phyloP scores from a whole-genome alignment of 2,797 vertebrate species.

The Sebastes reedi region DNA sequence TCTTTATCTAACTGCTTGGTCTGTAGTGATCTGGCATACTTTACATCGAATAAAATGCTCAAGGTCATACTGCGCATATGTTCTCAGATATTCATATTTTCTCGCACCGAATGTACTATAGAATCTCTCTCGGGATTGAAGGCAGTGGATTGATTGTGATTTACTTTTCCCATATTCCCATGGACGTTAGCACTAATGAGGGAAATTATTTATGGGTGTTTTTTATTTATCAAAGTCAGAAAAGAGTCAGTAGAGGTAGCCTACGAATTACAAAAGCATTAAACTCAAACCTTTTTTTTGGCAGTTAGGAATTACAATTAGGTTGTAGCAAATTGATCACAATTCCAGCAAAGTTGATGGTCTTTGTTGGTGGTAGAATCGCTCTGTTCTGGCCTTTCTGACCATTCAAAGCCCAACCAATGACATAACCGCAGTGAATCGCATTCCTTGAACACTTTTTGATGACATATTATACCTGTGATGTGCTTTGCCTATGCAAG shows the following conservation, averaged over 20 bases:
- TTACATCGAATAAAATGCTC: constrained; percentile 5
- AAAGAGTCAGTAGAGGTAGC: background rate
- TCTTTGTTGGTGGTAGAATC: background rate
- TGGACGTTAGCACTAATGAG: background rate
- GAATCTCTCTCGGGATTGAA: constrained; percentile 22
- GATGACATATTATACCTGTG: too few species aligned
- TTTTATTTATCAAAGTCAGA: background rate
- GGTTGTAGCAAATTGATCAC: background rate
- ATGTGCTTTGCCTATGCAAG: too few species aligned
- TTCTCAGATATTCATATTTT: constrained; percentile 4
- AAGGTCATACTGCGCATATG: constrained; percentile 17
- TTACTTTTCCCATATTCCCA: background rate
- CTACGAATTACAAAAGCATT: background rate
- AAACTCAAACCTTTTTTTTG: background rate
- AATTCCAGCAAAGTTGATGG: constrained; percentile 2
- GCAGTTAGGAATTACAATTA: constrained; percentile 1
- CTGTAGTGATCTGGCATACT: background rate
- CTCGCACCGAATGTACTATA: background rate
- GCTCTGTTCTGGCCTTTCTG: background rate
- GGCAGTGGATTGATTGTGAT: constrained; percentile 22
- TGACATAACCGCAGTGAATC: background rate
- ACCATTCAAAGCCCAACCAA: background rate
- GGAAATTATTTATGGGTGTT: background rate
- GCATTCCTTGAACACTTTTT: background rate
- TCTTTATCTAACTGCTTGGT: constrained; percentile 1